phyloP scores from a whole-genome alignment of 2,888 invertebrate genomes.

The Parthenolecanium corni region DNA sequence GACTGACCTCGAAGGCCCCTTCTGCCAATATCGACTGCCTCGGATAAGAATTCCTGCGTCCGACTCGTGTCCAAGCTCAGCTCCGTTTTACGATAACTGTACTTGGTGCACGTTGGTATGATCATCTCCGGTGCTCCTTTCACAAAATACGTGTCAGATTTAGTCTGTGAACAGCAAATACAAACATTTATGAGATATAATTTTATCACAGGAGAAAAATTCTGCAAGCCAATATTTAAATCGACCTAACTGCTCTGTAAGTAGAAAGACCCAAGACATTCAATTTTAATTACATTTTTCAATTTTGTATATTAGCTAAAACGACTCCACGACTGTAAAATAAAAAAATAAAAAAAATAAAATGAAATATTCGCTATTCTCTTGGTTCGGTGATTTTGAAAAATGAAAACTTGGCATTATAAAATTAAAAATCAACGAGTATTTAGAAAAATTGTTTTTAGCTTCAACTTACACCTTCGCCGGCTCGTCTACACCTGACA shows the following conservation, averaged over 20 bases:
- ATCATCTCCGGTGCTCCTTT: slow-evolving; percentile 93
- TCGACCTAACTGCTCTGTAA: no score
- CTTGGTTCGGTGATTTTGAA: no score
- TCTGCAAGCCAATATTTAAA: neutral
- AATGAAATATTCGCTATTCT: no score
- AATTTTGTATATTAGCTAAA: no score
- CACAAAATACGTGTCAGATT: slow-evolving; percentile 74
- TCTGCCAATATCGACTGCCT: slow-evolving; percentile 74
- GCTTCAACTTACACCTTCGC: slow-evolving; percentile 51
- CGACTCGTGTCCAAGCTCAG: slow-evolving; percentile 59
- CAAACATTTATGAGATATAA: neutral
- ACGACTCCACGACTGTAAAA: no score
- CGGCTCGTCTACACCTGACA: slow-evolving; percentile 77
- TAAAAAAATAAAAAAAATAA: no score
- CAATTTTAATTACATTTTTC: no score
- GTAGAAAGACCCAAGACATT: no score
- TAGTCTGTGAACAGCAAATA: slow-evolving; percentile 38
- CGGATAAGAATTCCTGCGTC: slow-evolving; percentile 65
- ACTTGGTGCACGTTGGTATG: slow-evolving; percentile 72
- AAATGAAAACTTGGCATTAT: no score
- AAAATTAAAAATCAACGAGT: no score
- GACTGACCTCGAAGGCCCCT: slow-evolving; percentile 58
- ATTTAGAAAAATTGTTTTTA: no score
- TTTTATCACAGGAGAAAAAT: neutral
- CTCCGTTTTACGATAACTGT: slow-evolving; percentile 51